Percentiles rank a stretch among this genome's conserved stretches.
Evolutionary conservation across 1,140 invertebrate species (phyloP).

Genomic region (Charaxes varanes): DNA sequence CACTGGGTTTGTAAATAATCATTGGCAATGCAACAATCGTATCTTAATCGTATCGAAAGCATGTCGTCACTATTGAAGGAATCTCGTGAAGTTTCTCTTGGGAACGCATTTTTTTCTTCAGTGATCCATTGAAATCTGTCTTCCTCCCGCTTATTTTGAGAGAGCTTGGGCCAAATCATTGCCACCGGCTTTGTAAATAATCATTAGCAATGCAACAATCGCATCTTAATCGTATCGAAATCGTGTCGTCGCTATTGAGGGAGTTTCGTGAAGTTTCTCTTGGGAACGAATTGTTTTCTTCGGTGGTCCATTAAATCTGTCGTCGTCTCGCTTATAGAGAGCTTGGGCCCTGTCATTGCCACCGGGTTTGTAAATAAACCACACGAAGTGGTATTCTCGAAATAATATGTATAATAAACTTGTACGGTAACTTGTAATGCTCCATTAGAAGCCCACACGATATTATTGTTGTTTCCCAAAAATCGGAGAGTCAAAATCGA

Average conservation of each 20-base stretch:
- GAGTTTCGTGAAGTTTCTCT: slow-evolving; percentile 15
- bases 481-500: too few relatives aligned
- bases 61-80: slow-evolving; percentile 10
- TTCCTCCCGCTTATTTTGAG: too few relatives aligned
- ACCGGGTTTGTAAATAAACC: slow-evolving; percentile 12
- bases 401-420: too few relatives aligned
- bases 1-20: slow-evolving; percentile 13
- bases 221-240: not conserved
- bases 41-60: not conserved
- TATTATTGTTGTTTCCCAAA: too few relatives aligned
- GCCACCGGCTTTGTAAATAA: slow-evolving; percentile 9
- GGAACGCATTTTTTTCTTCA: slow-evolving; percentile 9
- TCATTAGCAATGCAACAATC: too few relatives aligned
- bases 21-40: too few relatives aligned
- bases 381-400: too few relatives aligned
- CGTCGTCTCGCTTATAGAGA: slow-evolving; percentile 13
- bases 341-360: slow-evolving; percentile 20
- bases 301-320: slow-evolving; percentile 23
- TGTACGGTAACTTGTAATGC: too few relatives aligned
- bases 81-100: slow-evolving; percentile 15
- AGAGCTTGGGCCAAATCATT: slow-evolving; percentile 20
- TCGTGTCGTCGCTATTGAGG: slow-evolving; percentile 10
- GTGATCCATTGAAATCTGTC: slow-evolving; percentile 25
- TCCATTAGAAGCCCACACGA: too few relatives aligned
- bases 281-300: slow-evolving; percentile 10